Conservation (phyloP, 1,140 invertebrate species). For the Drosophila littoralis region DNA sequence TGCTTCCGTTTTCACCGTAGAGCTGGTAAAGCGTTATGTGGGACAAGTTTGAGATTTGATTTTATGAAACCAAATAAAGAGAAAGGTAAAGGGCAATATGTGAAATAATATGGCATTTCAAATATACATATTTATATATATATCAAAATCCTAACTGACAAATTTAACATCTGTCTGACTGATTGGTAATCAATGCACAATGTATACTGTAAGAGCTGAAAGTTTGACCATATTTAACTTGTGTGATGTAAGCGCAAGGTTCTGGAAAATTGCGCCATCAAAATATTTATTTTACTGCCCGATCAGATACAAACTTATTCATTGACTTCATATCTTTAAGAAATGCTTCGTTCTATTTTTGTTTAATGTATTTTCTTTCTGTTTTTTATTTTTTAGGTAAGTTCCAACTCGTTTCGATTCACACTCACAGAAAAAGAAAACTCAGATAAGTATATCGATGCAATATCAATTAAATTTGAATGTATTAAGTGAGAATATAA, state of each 20-base stretch:
- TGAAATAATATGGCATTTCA: conserved; percentile 14
- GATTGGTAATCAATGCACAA: background rate
- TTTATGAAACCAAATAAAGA: conserved; percentile 21
- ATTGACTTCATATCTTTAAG: background rate
- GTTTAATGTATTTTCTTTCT: background rate
- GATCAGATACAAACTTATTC: too few relatives aligned
- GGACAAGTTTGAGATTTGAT: conserved; percentile 18
- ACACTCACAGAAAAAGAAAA: background rate
- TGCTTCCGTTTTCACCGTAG: conserved; percentile 51
- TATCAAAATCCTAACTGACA: background rate
- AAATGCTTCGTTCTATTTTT: background rate
- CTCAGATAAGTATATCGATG: background rate
- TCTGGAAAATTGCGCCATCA: too few relatives aligned
- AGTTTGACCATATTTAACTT: too few relatives aligned
- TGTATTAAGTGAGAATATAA: too few relatives aligned
- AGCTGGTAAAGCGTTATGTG: conserved; percentile 1
- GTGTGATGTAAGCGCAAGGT: too few relatives aligned
- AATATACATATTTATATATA: background rate
- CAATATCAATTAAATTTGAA: too few relatives aligned
- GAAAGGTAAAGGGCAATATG: conserved; percentile 6
- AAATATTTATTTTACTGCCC: too few relatives aligned
- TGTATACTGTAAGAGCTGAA: too few relatives aligned
- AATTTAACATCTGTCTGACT: background rate
- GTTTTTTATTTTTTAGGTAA: conserved; percentile 6
- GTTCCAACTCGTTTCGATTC: background rate